Base-by-base conservation (phyloP, 2,797 vertebrate genomes). In the Macropodus opercularis region DNA sequence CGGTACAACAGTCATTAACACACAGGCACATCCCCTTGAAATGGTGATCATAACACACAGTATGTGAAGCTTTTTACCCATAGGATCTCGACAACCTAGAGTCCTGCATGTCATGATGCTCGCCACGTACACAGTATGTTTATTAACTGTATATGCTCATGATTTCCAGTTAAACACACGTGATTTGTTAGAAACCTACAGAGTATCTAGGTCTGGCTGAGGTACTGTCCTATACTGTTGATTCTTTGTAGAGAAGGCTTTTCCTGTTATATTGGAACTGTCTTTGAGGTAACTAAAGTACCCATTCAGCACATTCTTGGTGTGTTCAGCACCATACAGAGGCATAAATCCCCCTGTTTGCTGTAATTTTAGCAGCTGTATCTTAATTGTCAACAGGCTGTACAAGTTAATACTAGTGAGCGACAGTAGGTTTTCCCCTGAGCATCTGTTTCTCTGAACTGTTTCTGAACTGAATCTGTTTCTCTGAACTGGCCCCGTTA, bases 1-100 rank as follows among this genome's bases (percentile, higher is more conserved):
- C 77, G 75, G 69, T 59, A 54, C 47, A 68, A 47, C 1, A 12
- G 52, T 49, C 76, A 70, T 72, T 72, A 71, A 59, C 57, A 43
- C 47, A 52, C 43, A 32, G 13, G 35, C 57, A 59, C 21, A 63
- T 63, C 21, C 43, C 18, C 6, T 67, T 43, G 13, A 69, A 72
- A 39, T 24, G 26, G 56, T 22, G 26, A 34, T 29, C 24, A 12
- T 58, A 56, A 62, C 60, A 74, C 3, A 31, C 44, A 22, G 34
- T 17, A 38, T 32, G 24, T 6, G 40, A 8, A 24, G 21, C 19
- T 39, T 24, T 23, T 54, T 19, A 38, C 44, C 2, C 2, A 15
- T 6, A 22, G 31, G 48, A 26, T 21, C 13, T 27, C n/a, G n/a
- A n/a, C n/a, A 35, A 46, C 6, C 4, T 1, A 51, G 8, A 48